Evolutionary conservation across 2,797 vertebrate species (phyloP), one percentile per base, ranked within the genome.

Genomic region (Alectoris magna): DNA sequence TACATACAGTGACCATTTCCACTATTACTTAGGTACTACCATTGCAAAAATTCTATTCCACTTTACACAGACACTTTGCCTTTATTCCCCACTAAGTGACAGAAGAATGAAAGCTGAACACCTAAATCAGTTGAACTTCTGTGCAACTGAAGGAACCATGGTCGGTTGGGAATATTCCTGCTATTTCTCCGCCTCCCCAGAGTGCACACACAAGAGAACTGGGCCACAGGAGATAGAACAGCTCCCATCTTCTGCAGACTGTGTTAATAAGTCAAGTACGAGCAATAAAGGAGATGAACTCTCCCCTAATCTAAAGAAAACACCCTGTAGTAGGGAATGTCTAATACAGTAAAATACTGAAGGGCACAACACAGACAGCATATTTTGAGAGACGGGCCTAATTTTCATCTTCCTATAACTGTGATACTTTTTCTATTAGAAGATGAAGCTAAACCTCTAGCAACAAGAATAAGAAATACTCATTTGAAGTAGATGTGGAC

Each of bases 101-200:
- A 15, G 31, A 18, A 51, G 41, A n/a, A 41, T 0, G 0, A 9
- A 46, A 6, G 5, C 0, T 56, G 17, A 55, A 49, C 55, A 51
- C 5, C 5, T 4, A 44, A 29, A 43, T 3, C 22, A 5, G 6
- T 0, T 43, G 55, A 75, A 34, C 36, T 62, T 29, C 55, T 17
- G 39, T 22, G 36, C 11, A 12, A 5, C 36, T 12, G 36, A 34
- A 62, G 64, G 41, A 41, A 48, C 7, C 0, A 2, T 11, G 38
- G 71, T 46, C 5, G 44, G 31, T 8, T 5, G n/a, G 66, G 21
- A 64, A 53, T 60, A 64, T 43, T 64, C 24, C 17, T 60, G 17
- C 53, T 55, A 34, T 16, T 49, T 55, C 43, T 67, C 39, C 19
- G 3, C 6, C 3, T 3, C 9, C 23, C 22, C 29, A 44, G 39